These are phyloP conservation scores for Isurus oxyrinchus DNA, from an alignment of 2,113 vertebrate genomes.

Conservation along the genomic window DNA sequence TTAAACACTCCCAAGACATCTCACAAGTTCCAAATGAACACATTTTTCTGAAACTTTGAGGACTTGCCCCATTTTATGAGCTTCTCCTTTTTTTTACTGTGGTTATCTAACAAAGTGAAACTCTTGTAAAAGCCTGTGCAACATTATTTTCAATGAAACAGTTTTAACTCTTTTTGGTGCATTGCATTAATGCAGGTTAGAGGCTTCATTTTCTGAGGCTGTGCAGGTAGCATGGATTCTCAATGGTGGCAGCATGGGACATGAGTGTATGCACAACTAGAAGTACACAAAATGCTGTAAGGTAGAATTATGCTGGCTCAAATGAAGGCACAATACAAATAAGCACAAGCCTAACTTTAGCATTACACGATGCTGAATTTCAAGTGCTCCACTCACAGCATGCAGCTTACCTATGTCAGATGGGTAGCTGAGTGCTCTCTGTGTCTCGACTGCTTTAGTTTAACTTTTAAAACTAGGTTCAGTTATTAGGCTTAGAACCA, in stretches of 20 bases:
- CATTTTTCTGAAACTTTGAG: neutral
- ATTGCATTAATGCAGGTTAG: neutral
- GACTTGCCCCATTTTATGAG: neutral
- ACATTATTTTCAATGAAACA: neutral
- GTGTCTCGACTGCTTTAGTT: neutral
- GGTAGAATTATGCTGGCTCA: neutral
- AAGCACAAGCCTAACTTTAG: neutral
- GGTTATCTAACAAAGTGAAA: neutral
- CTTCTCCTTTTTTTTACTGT: neutral
- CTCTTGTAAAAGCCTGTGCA: neutral
- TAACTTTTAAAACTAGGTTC: neutral
- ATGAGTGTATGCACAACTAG: no score
- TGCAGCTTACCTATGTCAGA: neutral
- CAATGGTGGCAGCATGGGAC: neutral
- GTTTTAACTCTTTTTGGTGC: neutral
- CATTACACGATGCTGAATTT: neutral
- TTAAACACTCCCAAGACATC: neutral
- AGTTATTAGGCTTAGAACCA: neutral
- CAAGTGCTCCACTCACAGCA: no score
- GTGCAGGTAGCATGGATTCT: neutral
- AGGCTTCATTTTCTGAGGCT: neutral
- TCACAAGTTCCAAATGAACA: neutral
- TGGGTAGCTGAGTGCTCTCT: neutral
- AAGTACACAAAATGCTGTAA: neutral
- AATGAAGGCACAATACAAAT: neutral